Base-by-base conservation (phyloP, 1,140 invertebrate genomes). In the Drosophila repletoides region DNA sequence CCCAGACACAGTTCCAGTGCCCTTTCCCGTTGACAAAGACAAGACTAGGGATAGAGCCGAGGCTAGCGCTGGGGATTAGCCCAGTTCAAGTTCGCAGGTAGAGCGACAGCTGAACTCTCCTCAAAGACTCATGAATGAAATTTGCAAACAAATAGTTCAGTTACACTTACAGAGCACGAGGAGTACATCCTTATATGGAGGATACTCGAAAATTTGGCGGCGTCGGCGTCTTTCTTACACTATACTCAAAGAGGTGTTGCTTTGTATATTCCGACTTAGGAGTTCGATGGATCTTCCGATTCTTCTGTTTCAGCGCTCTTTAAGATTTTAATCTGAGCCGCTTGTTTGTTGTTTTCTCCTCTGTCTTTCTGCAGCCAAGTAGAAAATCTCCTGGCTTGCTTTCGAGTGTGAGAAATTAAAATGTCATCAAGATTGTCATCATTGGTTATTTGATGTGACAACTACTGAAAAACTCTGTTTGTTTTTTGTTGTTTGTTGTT, bases 401-500 rank as follows among this genome's bases (percentile, higher is more conserved):
- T 40, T 14, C 28, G 64, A 52, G 64, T 83, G 79, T 86, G 75
- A 86, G 75, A 86, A 86, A 84, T 89, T 89, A 89, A 89, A 89
- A 88, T 88, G 87, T 89, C 87, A 89, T 88, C 77, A 71, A 89
- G 87, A 89, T 89, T 89, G 87, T 89, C 88, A 65, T 84, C 67
- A 70, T 63, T 41, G 76, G 58, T 74, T 71, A 81, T 75, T 41
- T 72, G 77, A 83, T 72, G 73, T 76, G 83, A 88, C 76, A 83
- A 58, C 69, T 68, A 51, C 15, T 59, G 59, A 61, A 70, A 79
- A n/a, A n/a, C n/a, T n/a, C 74, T 53, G 59, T 63, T 73, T 46
- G 26, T 31, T 22, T 9, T 21, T 43, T n/a, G n/a, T n/a, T n/a
- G n/a, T n/a, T n/a, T n/a, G n/a, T n/a, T n/a, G n/a, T n/a, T n/a